A percentile compares a stretch with the other conserved stretches of the same genome.
Conservation (phyloP, 2,888 invertebrate species). For the Idaea aversata region DNA sequence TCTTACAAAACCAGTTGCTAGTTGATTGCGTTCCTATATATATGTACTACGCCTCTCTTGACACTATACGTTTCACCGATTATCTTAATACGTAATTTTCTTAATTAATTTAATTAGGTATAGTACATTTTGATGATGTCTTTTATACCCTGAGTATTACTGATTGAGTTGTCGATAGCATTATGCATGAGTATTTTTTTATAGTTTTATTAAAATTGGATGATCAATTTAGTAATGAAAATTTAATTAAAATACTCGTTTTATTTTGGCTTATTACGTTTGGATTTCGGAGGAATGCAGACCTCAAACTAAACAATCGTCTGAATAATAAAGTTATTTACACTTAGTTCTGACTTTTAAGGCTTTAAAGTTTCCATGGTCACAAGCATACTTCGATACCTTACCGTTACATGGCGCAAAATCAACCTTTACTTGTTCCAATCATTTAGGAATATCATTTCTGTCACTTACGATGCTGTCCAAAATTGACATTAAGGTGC, state of each 20-base stretch:
- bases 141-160: constrained; percentile 10
- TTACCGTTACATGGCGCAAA: too few relatives aligned
- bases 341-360: too few relatives aligned
- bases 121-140: constrained; percentile 16
- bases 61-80: constrained; percentile 35
- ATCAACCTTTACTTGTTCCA: too few relatives aligned
- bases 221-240: constrained; percentile 2
- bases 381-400: too few relatives aligned
- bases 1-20: constrained; percentile 60
- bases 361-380: too few relatives aligned
- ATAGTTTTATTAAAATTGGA: constrained; percentile 1
- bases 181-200: constrained; percentile 6
- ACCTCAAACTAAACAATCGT: background rate
- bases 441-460: too few relatives aligned
- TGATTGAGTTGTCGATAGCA: constrained; percentile 2
- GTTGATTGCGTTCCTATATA: constrained; percentile 58
- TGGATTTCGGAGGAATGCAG: background rate
- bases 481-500: too few relatives aligned
- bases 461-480: too few relatives aligned
- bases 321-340: background rate
- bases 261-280: background rate
- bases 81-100: constrained; percentile 28
- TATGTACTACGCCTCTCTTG: constrained; percentile 37
- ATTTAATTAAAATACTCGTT: constrained; percentile 5
- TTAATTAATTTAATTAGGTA: constrained; percentile 24